phyloP scores from a whole-genome alignment of 2,797 vertebrate species.

The Columba guinea region DNA sequence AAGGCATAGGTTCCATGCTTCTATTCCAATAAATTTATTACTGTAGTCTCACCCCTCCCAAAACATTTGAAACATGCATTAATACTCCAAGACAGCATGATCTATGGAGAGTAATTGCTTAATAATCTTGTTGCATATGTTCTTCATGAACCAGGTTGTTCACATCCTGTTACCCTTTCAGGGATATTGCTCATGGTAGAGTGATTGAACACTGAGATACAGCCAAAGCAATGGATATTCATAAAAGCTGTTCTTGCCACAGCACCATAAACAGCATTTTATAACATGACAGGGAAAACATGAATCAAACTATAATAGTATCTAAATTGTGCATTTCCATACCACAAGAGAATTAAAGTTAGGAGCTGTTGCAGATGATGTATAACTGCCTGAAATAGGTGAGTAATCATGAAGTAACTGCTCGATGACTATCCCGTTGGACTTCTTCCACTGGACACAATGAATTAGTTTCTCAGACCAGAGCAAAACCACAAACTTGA shows the following conservation, averaged over 20 bases:
- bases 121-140: conserved; percentile 21
- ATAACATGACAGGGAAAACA: not conserved
- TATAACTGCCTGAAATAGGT: not conserved
- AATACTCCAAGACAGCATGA: not conserved
- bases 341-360: not conserved
- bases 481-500: not conserved
- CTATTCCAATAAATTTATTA: not conserved
- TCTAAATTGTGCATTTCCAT: not conserved
- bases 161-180: conserved; percentile 4
- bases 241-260: not conserved
- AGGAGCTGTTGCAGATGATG: not conserved
- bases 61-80: not conserved
- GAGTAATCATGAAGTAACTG: not conserved
- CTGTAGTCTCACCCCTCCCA: not conserved
- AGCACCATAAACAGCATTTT: not conserved
- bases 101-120: conserved; percentile 6
- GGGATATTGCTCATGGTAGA: not conserved
- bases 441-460: not conserved
- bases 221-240: not conserved
- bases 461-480: not conserved
- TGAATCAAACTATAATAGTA: not conserved
- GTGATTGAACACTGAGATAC: conserved; percentile 11
- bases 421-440: not conserved
- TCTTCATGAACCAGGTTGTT: not conserved
- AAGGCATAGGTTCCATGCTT: not conserved